Evolutionary conservation across 2,113 vertebrate species (phyloP), one percentile per base, ranked within the genome.

Genomic region (Cercopithecus mona): DNA sequence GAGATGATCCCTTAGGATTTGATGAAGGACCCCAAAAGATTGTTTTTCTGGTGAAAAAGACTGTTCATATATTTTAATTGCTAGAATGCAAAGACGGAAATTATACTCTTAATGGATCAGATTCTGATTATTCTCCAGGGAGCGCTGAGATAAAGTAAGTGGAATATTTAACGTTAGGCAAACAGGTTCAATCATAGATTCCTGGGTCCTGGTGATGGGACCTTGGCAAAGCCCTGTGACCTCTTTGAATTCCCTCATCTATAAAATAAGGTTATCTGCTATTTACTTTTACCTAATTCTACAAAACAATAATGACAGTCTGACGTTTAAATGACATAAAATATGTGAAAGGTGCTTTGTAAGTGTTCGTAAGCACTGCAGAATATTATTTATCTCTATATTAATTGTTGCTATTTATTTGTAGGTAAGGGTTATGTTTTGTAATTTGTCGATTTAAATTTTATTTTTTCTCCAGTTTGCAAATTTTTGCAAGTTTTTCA

Each of bases 61-160:
- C 40, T 52, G 32, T 48, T 27, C 10, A 13, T 59, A 38, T 45
- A 84, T 59, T 96, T 80, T 57, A 43, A 57, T 70, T 80, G 14
- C 70, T 88, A 38, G 20, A 66, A 16, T 64, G 6, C 30, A 75
- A 66, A 93, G 13, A 14, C 10, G 78, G 50, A 61, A 72, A 91
- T 73, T n/a, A 23, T 27, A 12, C n/a, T 48, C 10, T 38, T 30
- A 57, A 38, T 7, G 22, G 23, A 25, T 52, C 32, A 91, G 78
- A 43, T 85, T 96, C 13, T 75, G 4, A 22, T 81, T 85, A 66
- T 85, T 98, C 94, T 90, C 8, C 32, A 85, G 52, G 66, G 27
- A 91, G 14, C 20, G 0, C n/a, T 88, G 57, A 87, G 40, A 76
- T 88, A 64, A 25, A 40, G 5, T 35, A n/a, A 72, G 35, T 73